Conservation (phyloP, 2,888 invertebrate species). For the Drosophila subquinaria region DNA sequence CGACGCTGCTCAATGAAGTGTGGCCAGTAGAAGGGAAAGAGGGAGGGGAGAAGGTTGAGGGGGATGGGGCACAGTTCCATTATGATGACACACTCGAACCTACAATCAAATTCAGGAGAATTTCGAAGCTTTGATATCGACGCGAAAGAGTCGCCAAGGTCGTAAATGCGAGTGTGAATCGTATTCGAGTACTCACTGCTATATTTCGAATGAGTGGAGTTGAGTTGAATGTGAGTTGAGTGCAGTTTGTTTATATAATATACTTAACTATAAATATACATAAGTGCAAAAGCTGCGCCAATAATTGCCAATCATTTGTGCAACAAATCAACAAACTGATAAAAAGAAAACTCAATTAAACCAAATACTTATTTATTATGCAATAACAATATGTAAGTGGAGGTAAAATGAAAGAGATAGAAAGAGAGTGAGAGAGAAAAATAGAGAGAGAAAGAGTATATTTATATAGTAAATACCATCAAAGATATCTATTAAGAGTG, state of each 20-base stretch:
- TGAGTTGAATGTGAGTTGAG: background rate
- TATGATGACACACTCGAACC: slow-evolving; percentile 46
- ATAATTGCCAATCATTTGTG: slow-evolving; percentile 28
- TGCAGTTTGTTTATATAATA: slow-evolving; percentile 12
- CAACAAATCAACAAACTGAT: slow-evolving; percentile 10
- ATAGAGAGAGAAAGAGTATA: background rate
- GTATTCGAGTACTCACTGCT: slow-evolving; percentile 6
- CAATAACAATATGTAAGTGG: slow-evolving; percentile 16
- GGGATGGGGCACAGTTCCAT: background rate
- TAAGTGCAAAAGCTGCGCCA: slow-evolving; percentile 31
- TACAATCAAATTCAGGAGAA: slow-evolving; percentile 36
- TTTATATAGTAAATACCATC: background rate
- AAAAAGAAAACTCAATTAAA: slow-evolving; percentile 17
- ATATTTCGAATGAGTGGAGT: slow-evolving; percentile 9
- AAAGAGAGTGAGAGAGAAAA: background rate
- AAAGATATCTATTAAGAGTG: background rate
- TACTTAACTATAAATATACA: background rate
- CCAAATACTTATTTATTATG: slow-evolving; percentile 19
- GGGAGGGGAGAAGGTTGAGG: background rate
- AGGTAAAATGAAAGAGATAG: background rate
- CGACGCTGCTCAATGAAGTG: slow-evolving; percentile 11
- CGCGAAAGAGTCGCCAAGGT: slow-evolving; percentile 15
- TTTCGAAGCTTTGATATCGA: slow-evolving; percentile 30
- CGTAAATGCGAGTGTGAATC: slow-evolving; percentile 23
- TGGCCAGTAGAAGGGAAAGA: background rate